These are phyloP conservation scores for Telmatherina bonti DNA, from an alignment of 2,797 vertebrate species.

Conservation along the genomic window DNA sequence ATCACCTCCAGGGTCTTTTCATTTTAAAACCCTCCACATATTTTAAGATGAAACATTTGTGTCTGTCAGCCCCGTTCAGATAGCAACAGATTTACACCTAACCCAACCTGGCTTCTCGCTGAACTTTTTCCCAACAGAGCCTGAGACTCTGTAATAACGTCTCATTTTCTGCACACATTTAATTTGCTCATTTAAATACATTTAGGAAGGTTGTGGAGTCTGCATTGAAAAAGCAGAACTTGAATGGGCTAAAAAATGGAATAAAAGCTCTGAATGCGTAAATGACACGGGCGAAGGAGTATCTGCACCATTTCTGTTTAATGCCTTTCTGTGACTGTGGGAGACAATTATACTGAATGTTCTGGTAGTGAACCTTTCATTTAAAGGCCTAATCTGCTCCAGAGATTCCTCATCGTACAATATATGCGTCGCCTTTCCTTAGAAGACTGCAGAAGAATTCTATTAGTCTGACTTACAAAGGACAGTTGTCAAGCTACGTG, in stretches of 20 bases:
- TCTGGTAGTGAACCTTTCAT: slow-evolving; percentile 51
- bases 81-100: neutral
- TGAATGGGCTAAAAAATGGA: slow-evolving; percentile 2
- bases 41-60: neutral
- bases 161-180: slow-evolving; percentile 23
- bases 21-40: neutral
- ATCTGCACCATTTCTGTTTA: slow-evolving; percentile 16
- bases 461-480: slow-evolving; percentile 41
- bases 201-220: slow-evolving; percentile 8
- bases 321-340: slow-evolving; percentile 36
- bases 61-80: neutral
- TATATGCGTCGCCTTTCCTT: slow-evolving; percentile 17
- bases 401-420: slow-evolving; percentile 17
- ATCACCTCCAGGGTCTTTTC: neutral
- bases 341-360: slow-evolving; percentile 42
- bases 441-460: slow-evolving; percentile 26
- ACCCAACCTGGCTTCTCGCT: neutral
- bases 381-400: slow-evolving; percentile 47
- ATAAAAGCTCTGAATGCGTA: slow-evolving; percentile 26
- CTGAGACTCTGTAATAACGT: slow-evolving; percentile 22
- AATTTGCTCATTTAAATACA: slow-evolving; percentile 35
- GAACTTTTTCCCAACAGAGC: neutral
- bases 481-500: neutral
- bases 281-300: slow-evolving; percentile 7
- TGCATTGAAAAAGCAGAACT: slow-evolving; percentile 2